Percentiles rank a stretch among this genome's conserved stretches.
Evolutionary conservation across 2,797 vertebrate genomes (phyloP).

Genomic region (Lacerta viridis): DNA sequence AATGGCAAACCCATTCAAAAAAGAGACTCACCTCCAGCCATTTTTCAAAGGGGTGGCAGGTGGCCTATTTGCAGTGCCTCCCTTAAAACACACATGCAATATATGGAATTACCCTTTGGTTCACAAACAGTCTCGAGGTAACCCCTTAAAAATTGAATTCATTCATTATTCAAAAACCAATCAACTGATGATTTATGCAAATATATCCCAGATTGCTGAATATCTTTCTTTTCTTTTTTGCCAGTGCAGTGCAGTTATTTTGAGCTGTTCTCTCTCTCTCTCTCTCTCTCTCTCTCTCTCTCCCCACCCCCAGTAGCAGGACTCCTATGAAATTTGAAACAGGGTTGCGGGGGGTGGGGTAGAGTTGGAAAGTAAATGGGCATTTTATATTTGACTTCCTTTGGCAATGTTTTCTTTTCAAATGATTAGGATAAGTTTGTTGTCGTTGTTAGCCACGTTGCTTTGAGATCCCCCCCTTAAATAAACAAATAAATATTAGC

Average conservation of each 20-base stretch:
- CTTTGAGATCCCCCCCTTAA: no score
- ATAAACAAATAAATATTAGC: no score
- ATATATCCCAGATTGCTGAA: conserved; percentile 47
- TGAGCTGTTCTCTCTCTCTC: background rate
- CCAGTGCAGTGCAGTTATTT: background rate
- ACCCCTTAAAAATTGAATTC: conserved; percentile 40
- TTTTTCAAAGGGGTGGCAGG: background rate
- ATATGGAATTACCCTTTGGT: conserved; percentile 30
- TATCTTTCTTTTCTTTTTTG: background rate
- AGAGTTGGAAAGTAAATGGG: background rate
- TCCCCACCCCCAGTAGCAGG: background rate
- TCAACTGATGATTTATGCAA: conserved; percentile 70
- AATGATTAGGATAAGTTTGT: no score
- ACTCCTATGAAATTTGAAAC: no score
- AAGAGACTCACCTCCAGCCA: conserved; percentile 31
- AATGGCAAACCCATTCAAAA: background rate
- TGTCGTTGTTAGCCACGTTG: no score
- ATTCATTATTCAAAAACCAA: conserved; percentile 64
- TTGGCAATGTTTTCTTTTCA: no score
- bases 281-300: no score
- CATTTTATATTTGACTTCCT: no score
- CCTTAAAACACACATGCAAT: conserved; percentile 31
- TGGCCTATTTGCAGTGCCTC: conserved; percentile 42
- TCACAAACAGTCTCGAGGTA: conserved; percentile 50
- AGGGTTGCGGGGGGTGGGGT: no score